Evolutionary conservation across 2,113 vertebrate species (phyloP).

Genomic region (Chiloscyllium plagiosum): DNA sequence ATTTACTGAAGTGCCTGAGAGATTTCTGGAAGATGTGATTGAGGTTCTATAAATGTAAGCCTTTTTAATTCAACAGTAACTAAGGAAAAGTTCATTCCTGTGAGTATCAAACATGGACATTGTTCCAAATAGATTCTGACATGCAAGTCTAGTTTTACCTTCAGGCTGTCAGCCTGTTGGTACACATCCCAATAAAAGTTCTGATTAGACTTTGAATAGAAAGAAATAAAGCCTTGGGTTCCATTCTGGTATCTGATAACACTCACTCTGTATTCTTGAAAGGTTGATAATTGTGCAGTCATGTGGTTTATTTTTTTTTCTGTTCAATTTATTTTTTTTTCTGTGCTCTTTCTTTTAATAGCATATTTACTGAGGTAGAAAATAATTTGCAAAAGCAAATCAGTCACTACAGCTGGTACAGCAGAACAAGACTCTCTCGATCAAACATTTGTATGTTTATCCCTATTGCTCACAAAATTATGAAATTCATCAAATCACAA

Average conservation of each 20-base stretch:
- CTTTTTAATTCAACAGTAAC: neutral
- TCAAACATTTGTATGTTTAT: neutral
- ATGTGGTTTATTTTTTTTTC: neutral
- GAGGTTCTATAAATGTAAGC: neutral
- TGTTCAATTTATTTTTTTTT: no score
- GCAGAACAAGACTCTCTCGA: neutral
- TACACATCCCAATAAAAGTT: neutral
- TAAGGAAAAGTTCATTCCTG: neutral
- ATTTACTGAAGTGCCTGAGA: neutral
- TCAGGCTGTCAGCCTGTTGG: neutral
- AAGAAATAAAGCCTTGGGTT: neutral
- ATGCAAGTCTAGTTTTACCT: neutral
- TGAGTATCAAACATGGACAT: neutral
- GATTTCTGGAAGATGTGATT: neutral
- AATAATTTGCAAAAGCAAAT: slow-evolving; percentile 1
- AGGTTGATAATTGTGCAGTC: neutral
- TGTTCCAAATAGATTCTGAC: slow-evolving; percentile 11
- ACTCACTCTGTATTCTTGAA: neutral
- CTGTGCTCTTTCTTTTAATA: neutral
- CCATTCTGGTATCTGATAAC: neutral
- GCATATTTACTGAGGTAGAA: neutral
- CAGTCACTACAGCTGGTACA: neutral
- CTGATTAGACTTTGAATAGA: neutral
- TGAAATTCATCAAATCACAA: neutral
- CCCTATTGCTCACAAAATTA: neutral